Evolutionary conservation across 2,797 vertebrate species (phyloP).

Genomic region (Alauda arvensis): DNA sequence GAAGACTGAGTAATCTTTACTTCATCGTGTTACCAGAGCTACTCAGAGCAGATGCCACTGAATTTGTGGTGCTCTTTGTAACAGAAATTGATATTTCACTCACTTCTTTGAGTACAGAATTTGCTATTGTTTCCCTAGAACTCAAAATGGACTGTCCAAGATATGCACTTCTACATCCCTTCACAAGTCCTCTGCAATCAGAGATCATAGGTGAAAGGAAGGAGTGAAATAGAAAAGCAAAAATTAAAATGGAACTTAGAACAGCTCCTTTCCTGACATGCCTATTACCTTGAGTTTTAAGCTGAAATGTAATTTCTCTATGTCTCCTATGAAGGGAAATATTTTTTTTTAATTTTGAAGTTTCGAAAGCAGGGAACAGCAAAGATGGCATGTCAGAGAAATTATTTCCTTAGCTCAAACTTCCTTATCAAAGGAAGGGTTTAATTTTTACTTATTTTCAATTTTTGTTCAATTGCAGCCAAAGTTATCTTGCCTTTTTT

Average conservation of each 20-base stretch:
- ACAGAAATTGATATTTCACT: neutral
- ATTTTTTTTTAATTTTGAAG: neutral
- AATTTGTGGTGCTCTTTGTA: neutral
- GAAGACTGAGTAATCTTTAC: neutral
- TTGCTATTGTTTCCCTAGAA: neutral
- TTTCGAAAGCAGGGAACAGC: neutral
- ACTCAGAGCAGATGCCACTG: neutral
- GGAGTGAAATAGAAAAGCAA: neutral
- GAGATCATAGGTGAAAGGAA: neutral
- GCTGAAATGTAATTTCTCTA: slow-evolving; percentile 2
- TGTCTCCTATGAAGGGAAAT: neutral
- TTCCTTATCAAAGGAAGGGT: neutral
- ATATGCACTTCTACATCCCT: neutral
- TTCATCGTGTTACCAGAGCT: neutral
- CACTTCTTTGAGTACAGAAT: neutral
- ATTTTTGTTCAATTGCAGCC: neutral
- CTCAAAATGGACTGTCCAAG: neutral
- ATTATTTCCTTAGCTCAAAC: neutral
- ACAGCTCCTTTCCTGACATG: neutral
- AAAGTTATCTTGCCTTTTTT: neutral
- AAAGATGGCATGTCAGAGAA: neutral
- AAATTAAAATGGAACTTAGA: neutral
- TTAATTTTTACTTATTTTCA: slow-evolving; percentile 1
- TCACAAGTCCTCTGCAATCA: neutral
- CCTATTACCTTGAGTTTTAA: neutral